Evolutionary conservation across 2,888 invertebrate genomes (phyloP).

Genomic region (Yponomeuta evonymella): DNA sequence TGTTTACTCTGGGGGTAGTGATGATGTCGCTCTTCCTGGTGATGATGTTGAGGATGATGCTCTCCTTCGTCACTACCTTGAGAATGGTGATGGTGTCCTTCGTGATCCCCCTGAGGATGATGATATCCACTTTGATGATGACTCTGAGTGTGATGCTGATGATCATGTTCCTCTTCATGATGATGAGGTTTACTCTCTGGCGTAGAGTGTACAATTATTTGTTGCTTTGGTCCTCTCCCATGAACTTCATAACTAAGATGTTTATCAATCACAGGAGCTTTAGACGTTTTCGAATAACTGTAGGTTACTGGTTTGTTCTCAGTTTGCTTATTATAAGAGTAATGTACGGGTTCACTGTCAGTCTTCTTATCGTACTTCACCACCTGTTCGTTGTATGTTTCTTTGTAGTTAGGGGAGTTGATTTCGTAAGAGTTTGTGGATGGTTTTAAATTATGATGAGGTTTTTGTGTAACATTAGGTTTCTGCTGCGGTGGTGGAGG

Average conservation of each 20-base stretch:
- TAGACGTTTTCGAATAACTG: conserved; percentile 31
- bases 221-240: conserved; percentile 2
- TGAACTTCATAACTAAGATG: conserved; percentile 29
- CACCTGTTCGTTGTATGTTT: conserved; percentile 56
- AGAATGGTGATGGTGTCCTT: neutral
- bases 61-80: neutral
- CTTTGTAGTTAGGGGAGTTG: conserved; percentile 57
- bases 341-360: conserved; percentile 47
- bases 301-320: conserved; percentile 51
- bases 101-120: neutral
- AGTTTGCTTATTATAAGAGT: conserved; percentile 47
- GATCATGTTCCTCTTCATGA: neutral
- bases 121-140: conserved; percentile 27
- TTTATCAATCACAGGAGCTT: conserved; percentile 23
- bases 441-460: neutral
- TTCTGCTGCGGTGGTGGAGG: conserved; percentile 21
- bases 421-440: conserved; percentile 51
- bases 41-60: conserved; percentile 28
- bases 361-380: conserved; percentile 59
- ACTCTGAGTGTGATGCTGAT: neutral
- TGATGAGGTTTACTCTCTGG: neutral
- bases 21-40: neutral
- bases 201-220: conserved; percentile 6
- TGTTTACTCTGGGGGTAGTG: neutral
- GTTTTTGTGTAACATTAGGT: conserved; percentile 25